A percentile compares a stretch with the other conserved stretches of the same genome.
Conservation (phyloP, 2,113 vertebrate genomes). For the Porphyrio hochstetteri region DNA sequence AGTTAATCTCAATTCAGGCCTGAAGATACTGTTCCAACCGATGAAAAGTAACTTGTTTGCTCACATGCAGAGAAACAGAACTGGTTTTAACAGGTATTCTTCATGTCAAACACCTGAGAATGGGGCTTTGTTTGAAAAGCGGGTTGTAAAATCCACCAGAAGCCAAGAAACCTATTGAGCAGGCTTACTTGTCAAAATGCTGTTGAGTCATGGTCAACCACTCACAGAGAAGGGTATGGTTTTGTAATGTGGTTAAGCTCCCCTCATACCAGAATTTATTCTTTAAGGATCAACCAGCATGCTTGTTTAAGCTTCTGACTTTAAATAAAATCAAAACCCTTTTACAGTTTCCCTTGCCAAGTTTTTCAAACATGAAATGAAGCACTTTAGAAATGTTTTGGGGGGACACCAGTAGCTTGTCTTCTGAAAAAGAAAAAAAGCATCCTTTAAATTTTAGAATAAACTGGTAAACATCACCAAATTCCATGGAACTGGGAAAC, state of each 20-base stretch:
- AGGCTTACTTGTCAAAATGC: background rate
- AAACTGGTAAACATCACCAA: background rate
- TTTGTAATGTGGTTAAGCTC: background rate
- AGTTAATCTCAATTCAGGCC: background rate
- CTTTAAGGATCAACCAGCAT: background rate
- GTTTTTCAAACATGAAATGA: background rate
- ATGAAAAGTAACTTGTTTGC: background rate
- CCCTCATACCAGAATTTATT: background rate
- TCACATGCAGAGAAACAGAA: background rate
- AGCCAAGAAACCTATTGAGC: background rate
- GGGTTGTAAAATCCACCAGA: background rate
- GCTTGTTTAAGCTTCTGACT: background rate
- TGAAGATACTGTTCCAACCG: background rate
- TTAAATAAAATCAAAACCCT: background rate
- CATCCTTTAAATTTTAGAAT: background rate
- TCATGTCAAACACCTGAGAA: background rate
- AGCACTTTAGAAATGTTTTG: background rate
- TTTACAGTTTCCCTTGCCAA: background rate
- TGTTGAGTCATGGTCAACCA: background rate
- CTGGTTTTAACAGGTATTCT: background rate
- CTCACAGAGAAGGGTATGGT: background rate
- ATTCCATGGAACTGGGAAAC: background rate
- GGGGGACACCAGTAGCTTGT: background rate
- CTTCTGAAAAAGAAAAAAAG: background rate
- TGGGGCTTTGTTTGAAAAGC: background rate